These are phyloP conservation scores for Thaumetopoea pityocampa DNA, from an alignment of 1,140 invertebrate genomes.

Conservation along the genomic window DNA sequence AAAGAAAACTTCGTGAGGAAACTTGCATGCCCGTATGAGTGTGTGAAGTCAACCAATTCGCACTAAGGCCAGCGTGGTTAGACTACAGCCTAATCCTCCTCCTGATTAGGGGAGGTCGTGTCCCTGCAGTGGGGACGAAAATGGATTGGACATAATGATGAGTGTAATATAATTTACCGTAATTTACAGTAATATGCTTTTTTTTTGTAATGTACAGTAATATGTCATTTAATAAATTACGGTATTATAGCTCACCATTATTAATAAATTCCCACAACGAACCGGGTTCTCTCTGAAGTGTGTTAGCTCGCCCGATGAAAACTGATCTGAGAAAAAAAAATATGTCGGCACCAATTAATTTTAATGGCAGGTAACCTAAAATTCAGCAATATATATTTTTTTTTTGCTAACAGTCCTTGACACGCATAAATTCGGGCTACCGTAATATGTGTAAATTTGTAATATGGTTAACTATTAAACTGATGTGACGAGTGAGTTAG, in stretches of 20 bases:
- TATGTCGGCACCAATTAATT: constrained; percentile 40
- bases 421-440: not conserved
- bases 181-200: no score
- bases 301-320: constrained; percentile 8
- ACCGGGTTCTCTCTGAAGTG: not conserved
- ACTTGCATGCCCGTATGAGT: no score
- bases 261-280: not conserved
- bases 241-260: constrained; percentile 1
- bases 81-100: no score
- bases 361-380: constrained; percentile 42
- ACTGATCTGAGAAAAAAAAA: constrained; percentile 40
- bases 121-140: no score
- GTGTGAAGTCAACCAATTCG: no score
- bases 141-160: no score
- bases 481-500: no score
- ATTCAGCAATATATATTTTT: constrained; percentile 2
- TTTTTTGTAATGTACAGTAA: no score
- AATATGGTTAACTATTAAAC: not conserved
- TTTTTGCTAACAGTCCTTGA: constrained; percentile 2
- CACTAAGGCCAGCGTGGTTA: no score
- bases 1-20: no score
- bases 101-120: no score
- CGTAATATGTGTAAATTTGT: not conserved
- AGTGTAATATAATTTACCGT: no score
- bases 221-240: not conserved